A percentile compares a stretch with the other conserved stretches of the same genome.
phyloP scores from a whole-genome alignment of 2,888 invertebrate species.

The Eupithecia subumbrata region DNA sequence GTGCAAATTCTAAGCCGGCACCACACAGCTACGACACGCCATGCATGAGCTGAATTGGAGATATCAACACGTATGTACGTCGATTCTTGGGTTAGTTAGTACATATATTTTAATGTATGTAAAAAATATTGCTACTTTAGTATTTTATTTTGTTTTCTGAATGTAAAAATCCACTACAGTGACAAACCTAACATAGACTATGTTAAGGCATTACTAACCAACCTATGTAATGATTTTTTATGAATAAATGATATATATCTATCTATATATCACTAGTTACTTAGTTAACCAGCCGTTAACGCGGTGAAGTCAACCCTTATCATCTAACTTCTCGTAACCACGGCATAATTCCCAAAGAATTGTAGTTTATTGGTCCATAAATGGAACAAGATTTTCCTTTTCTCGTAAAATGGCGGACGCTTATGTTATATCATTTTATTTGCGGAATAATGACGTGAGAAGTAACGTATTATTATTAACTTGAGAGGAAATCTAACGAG shows the following conservation, averaged over 20 bases:
- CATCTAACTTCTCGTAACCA: conserved; percentile 9
- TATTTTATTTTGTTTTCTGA: background rate
- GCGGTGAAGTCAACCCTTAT: background rate
- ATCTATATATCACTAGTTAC: too few relatives aligned
- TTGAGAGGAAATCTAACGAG: background rate
- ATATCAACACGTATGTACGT: too few relatives aligned
- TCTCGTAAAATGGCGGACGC: conserved; percentile 4
- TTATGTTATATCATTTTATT: conserved; percentile 15
- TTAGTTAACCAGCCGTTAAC: conserved; percentile 1
- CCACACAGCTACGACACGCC: too few relatives aligned
- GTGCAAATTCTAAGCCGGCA: too few relatives aligned
- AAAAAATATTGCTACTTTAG: too few relatives aligned
- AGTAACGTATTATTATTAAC: background rate
- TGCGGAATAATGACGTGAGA: background rate
- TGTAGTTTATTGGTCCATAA: conserved; percentile 16
- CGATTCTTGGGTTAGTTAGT: too few relatives aligned
- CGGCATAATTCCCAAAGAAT: conserved; percentile 12
- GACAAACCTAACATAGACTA: too few relatives aligned
- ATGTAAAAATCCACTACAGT: background rate
- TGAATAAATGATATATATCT: too few relatives aligned
- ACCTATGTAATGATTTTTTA: too few relatives aligned
- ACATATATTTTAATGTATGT: too few relatives aligned
- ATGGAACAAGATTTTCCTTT: conserved; percentile 13
- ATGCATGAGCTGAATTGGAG: too few relatives aligned
- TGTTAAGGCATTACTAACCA: too few relatives aligned